Base-by-base conservation (phyloP, 2,113 vertebrate genomes). In the Pygoscelis adeliae region DNA sequence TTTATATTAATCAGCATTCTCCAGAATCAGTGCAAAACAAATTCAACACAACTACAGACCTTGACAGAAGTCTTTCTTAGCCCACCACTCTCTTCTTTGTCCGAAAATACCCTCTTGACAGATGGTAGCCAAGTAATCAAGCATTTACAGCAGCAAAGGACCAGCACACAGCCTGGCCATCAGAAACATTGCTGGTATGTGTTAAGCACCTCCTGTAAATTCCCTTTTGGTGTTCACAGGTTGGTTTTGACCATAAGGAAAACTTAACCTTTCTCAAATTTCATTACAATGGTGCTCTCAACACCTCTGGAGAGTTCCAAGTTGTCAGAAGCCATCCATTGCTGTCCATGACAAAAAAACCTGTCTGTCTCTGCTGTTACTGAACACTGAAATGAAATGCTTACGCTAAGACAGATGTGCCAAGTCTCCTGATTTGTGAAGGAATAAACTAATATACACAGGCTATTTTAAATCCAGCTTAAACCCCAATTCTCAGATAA, bases 1-100 rank as follows among this genome's bases (percentile, higher is more conserved):
- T 87, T 93, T 90, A 72, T 53, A 89, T 40, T 93, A 95, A 95
- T 94, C 94, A 91, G 93, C 58, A 82, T 87, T 88, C 76, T 82
- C 85, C 21, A 66, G 44, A 83, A 80, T 66, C 74, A 50, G 47
- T 56, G 44, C 67, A 92, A 95, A 95, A 94, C 79, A 94, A 91
- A 83, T 90, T 36, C 77, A 86, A 66, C 59, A 27, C 44, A 78
- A 78, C 90, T 38, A 49, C 27, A 58, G 73, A 59, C 26, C 50
- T 38, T 26, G 27, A 73, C 72, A 67, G 36, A 70, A 70, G 22
- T 9, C 59, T 55, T 78, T 61, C 61, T 67, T 62, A 84, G 40
- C 13, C 52, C 46, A 73, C 20, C 9, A 46, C 26, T 65, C 47
- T 63, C 62, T 15, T 18, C 61, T 79, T 52, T 83, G 59, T n/a